Percentiles rank a stretch among this genome's conserved stretches.
These are phyloP conservation scores for Falco concolor DNA, from an alignment of 2,797 vertebrate species.

Conservation along the genomic window DNA sequence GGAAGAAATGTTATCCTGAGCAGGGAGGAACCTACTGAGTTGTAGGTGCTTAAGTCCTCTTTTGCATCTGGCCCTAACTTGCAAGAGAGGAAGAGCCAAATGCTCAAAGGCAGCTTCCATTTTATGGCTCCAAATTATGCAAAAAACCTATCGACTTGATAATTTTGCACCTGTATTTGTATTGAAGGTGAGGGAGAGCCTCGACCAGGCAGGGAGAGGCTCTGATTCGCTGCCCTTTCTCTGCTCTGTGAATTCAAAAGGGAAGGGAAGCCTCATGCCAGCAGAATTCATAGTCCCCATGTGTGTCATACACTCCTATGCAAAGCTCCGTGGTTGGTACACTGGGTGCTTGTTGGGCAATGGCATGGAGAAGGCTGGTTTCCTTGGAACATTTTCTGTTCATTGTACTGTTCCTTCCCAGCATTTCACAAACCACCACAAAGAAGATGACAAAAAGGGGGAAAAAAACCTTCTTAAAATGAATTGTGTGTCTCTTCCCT, in stretches of 20 bases:
- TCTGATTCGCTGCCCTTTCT: not conserved
- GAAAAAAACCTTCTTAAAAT: not conserved
- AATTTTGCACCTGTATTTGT: conserved; percentile 40
- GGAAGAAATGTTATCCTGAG: conserved; percentile 52
- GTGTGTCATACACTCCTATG: not conserved
- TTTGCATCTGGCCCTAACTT: conserved; percentile 57
- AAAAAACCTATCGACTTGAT: not conserved
- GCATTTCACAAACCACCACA: conserved; percentile 56
- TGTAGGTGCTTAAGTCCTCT: conserved; percentile 35
- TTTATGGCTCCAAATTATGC: conserved; percentile 27
- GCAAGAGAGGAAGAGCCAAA: conserved; percentile 46
- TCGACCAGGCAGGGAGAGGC: not conserved
- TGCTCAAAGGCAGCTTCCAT: conserved; percentile 50
- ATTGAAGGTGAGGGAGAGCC: not conserved
- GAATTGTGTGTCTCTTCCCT: conserved; percentile 16
- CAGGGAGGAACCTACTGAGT: conserved; percentile 43
- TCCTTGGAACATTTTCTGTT: conserved; percentile 29
- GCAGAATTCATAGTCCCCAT: not conserved
- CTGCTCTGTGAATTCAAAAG: not conserved
- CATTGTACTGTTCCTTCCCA: conserved; percentile 10
- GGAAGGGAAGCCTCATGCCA: not conserved
- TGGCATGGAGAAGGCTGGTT: not conserved
- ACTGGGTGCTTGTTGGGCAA: conserved; percentile 25
- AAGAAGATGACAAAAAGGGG: not conserved
- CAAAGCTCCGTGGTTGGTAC: not conserved